Conservation (phyloP, 2,888 invertebrate species). For the Drosophila trichaetosa region DNA sequence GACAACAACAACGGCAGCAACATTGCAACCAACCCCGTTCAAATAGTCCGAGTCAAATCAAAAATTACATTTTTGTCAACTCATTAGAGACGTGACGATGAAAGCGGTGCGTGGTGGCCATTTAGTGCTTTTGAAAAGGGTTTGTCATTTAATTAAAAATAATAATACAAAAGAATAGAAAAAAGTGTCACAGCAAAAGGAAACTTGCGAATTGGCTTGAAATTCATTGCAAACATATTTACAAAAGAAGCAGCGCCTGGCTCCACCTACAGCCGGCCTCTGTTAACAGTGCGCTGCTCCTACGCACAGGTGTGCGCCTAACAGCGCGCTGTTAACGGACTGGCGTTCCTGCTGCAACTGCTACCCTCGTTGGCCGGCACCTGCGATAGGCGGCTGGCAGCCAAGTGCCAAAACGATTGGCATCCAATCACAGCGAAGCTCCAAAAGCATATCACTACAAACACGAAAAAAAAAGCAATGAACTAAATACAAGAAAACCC, state of each 20-base stretch:
- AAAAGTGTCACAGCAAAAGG: constrained; percentile 18
- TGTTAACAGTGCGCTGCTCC: constrained; percentile 61
- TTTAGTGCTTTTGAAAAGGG: constrained; percentile 58
- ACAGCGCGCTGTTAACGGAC: constrained; percentile 55
- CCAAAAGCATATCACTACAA: constrained; percentile 42
- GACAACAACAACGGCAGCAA: constrained; percentile 13
- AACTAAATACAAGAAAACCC: constrained; percentile 45
- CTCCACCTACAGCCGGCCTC: constrained; percentile 62
- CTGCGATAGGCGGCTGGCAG: constrained; percentile 76
- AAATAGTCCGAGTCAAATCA: constrained; percentile 41
- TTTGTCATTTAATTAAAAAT: constrained; percentile 60
- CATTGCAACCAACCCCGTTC: constrained; percentile 26
- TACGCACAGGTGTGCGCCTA: constrained; percentile 66
- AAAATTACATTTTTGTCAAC: constrained; percentile 66
- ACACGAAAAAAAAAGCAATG: constrained; percentile 18
- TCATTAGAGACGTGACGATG: constrained; percentile 62
- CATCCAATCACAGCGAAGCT: constrained; percentile 68
- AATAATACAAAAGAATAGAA: background rate
- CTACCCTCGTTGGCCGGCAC: constrained; percentile 71
- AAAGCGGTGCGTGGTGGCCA: constrained; percentile 28
- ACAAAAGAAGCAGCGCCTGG: constrained; percentile 28
- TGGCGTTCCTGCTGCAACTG: constrained; percentile 24
- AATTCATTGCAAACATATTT: constrained; percentile 6
- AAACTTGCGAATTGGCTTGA: constrained; percentile 15
- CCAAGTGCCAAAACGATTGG: constrained; percentile 41